These are phyloP conservation scores for Lophura nycthemera DNA, from an alignment of 2,113 vertebrate genomes.

Conservation along the genomic window DNA sequence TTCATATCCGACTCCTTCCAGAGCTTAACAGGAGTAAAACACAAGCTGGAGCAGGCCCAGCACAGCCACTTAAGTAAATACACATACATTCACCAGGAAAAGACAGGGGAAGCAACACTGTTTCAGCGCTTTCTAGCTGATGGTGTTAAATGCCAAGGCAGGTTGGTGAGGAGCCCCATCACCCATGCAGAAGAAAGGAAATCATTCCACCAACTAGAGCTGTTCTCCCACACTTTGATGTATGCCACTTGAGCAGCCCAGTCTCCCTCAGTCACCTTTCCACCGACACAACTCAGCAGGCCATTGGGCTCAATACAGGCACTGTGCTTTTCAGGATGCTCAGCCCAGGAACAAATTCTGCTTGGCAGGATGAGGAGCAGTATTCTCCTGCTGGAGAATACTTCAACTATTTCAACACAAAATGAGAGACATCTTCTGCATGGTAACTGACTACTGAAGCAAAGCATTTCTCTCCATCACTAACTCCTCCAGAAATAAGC, in stretches of 20 bases:
- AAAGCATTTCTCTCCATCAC: not conserved
- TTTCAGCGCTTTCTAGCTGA: not conserved
- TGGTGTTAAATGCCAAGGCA: not conserved
- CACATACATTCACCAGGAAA: rapidly evolving
- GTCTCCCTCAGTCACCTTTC: not conserved
- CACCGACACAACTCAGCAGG: rapidly evolving
- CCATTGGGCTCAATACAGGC: not conserved
- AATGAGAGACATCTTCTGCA: not conserved
- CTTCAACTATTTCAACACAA: rapidly evolving
- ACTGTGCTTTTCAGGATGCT: not conserved
- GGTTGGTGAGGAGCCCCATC: not conserved
- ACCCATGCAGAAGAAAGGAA: not conserved
- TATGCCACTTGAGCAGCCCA: not conserved
- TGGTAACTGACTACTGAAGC: not conserved
- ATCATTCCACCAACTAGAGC: not conserved
- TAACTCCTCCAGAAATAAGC: not conserved
- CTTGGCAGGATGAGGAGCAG: rapidly evolving
- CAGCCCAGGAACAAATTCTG: not conserved
- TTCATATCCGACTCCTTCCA: not conserved
- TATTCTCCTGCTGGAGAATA: not conserved
- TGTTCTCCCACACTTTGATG: not conserved
- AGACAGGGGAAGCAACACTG: not conserved
- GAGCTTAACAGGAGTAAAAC: not conserved
- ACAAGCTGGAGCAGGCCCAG: not conserved
- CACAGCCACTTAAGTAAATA: not conserved